A percentile compares a stretch with the other conserved stretches of the same genome.
phyloP scores from a whole-genome alignment of 2,113 vertebrate species.

The Pterocles gutturalis region DNA sequence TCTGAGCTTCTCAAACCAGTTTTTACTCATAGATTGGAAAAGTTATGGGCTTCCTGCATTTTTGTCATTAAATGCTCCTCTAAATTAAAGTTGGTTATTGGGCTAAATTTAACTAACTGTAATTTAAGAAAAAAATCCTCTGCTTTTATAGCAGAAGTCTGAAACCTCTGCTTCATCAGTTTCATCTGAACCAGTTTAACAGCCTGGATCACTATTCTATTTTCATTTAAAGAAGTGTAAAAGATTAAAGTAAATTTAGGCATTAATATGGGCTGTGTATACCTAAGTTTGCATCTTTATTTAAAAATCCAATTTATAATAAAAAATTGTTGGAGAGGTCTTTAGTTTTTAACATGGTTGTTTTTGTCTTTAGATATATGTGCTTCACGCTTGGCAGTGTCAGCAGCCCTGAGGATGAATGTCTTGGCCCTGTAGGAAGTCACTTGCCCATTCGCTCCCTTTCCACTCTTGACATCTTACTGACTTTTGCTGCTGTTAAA shows the following conservation, averaged over 20 bases:
- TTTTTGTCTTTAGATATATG: neutral
- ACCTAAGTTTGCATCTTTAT: neutral
- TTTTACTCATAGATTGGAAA: neutral
- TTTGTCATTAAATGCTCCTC: neutral
- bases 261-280: neutral
- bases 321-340: neutral
- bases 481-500: neutral
- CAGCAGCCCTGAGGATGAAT: neutral
- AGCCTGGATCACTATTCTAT: neutral
- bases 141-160: neutral
- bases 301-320: neutral
- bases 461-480: neutral
- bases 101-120: neutral
- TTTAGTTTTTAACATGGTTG: neutral
- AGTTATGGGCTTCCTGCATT: neutral
- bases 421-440: neutral
- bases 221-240: neutral
- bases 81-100: neutral
- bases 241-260: neutral
- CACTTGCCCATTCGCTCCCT: neutral
- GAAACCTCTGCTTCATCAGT: neutral
- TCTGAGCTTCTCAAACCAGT: neutral
- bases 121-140: neutral
- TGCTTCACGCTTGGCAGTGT: neutral
- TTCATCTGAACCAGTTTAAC: neutral